These are phyloP conservation scores for Probosciger aterrimus DNA, from an alignment of 2,113 vertebrate genomes.

Conservation along the genomic window DNA sequence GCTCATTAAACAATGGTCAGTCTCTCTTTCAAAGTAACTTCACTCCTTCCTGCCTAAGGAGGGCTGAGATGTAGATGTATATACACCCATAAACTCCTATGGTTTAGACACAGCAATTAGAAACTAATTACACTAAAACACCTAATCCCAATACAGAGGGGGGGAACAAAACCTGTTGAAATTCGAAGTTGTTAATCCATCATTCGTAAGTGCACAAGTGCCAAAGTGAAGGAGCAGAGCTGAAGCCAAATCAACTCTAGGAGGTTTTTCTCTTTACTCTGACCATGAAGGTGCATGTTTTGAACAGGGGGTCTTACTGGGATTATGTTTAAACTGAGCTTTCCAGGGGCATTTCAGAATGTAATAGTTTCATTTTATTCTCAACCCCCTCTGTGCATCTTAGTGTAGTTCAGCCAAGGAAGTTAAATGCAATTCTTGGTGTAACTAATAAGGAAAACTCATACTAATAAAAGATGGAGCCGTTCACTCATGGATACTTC, in stretches of 20 bases:
- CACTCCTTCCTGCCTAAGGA: not conserved
- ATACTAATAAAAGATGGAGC: not conserved
- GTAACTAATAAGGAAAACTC: not conserved
- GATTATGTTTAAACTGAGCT: slow-evolving; percentile 52
- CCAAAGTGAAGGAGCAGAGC: slow-evolving; percentile 39
- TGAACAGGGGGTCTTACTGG: slow-evolving; percentile 50
- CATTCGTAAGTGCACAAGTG: slow-evolving; percentile 47
- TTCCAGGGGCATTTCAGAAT: slow-evolving; percentile 54
- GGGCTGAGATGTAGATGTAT: not conserved
- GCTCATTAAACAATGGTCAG: slow-evolving; percentile 28
- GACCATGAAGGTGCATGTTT: slow-evolving; percentile 49
- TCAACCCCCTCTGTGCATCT: not conserved
- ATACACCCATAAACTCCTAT: not conserved
- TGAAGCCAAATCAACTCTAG: slow-evolving; percentile 40
- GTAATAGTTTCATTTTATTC: not conserved
- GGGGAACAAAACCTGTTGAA: not conserved
- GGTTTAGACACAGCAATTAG: slow-evolving; percentile 46
- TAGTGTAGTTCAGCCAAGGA: not conserved
- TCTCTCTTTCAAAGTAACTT: not conserved
- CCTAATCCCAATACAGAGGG: slow-evolving; percentile 44
- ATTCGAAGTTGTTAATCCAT: slow-evolving; percentile 66
- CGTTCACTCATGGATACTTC: not conserved
- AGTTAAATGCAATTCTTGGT: not conserved
- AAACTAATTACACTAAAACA: slow-evolving; percentile 64
- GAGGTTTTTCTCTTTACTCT: slow-evolving; percentile 66